These are phyloP conservation scores for Aphelocoma coerulescens DNA, from an alignment of 2,113 vertebrate genomes.

Conservation along the genomic window DNA sequence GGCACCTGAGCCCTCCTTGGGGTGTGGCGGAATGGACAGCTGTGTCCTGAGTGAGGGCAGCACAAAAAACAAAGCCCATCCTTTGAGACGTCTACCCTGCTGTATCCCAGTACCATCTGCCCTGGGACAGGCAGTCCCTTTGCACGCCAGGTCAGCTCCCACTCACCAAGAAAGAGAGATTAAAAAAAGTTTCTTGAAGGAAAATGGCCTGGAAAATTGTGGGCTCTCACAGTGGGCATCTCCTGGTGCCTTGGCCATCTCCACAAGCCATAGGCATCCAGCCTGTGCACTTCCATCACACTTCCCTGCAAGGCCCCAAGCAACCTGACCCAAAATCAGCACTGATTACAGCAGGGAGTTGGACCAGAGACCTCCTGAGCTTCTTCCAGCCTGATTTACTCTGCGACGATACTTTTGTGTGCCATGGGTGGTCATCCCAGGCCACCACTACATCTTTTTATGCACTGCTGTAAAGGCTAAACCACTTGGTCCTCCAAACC, in stretches of 20 bases:
- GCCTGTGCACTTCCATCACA: not conserved
- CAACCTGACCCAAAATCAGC: not conserved
- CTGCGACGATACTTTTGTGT: not conserved
- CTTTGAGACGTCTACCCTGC: not conserved
- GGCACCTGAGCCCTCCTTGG: not conserved
- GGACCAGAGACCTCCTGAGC: not conserved
- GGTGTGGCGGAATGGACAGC: fast-evolving
- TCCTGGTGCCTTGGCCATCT: fast-evolving
- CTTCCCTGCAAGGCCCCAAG: fast-evolving
- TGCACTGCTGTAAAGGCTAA: not conserved
- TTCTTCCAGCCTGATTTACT: not conserved
- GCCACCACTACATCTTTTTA: not conserved
- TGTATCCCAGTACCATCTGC: not conserved
- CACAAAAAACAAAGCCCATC: not conserved
- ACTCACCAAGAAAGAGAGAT: not conserved
- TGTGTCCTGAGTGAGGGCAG: not conserved
- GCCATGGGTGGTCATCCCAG: not conserved
- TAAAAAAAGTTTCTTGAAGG: not conserved
- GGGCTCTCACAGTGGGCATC: not conserved
- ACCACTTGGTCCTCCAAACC: not conserved
- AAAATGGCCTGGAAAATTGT: not conserved
- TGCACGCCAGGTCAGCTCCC: not conserved
- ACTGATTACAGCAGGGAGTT: not conserved
- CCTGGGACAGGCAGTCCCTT: not conserved
- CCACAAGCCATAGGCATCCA: not conserved